Conservation (phyloP, 2,888 invertebrate genomes). For the Unio delphinus region DNA sequence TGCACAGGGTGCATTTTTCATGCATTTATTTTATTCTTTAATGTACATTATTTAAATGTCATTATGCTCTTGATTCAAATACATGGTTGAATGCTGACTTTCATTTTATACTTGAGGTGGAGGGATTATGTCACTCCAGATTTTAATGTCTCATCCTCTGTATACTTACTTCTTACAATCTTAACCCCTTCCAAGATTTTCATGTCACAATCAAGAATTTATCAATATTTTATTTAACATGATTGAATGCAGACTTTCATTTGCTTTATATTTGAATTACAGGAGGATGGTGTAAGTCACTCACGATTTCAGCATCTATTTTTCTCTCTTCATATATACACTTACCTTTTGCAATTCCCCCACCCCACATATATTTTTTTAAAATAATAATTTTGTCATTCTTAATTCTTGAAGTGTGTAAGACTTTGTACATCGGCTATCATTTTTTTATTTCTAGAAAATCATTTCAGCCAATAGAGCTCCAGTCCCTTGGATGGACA, state of each 20-base stretch:
- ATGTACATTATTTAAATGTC: too few species aligned
- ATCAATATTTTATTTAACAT: not conserved
- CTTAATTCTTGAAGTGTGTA: too few species aligned
- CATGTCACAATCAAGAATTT: not conserved
- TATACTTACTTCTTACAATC: too few species aligned
- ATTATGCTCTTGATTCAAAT: not conserved
- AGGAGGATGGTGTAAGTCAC: not conserved
- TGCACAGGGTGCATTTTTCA: too few species aligned
- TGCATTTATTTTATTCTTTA: too few species aligned
- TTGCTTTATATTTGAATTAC: constrained; percentile 1
- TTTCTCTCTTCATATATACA: not conserved
- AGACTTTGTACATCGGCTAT: too few species aligned
- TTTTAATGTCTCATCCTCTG: too few species aligned
- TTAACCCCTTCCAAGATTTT: too few species aligned
- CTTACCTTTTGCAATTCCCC: not conserved
- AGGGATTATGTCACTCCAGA: not conserved
- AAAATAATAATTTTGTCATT: too few species aligned
- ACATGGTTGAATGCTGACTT: not conserved
- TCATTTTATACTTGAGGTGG: not conserved
- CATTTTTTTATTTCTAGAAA: too few species aligned
- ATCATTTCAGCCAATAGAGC: too few species aligned
- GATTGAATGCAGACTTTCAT: not conserved
- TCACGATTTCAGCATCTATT: not conserved
- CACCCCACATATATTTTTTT: not conserved
- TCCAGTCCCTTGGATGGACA: too few species aligned